Evolutionary conservation across 1,140 invertebrate genomes (phyloP).

Genomic region (Elymnias hypermnestra): DNA sequence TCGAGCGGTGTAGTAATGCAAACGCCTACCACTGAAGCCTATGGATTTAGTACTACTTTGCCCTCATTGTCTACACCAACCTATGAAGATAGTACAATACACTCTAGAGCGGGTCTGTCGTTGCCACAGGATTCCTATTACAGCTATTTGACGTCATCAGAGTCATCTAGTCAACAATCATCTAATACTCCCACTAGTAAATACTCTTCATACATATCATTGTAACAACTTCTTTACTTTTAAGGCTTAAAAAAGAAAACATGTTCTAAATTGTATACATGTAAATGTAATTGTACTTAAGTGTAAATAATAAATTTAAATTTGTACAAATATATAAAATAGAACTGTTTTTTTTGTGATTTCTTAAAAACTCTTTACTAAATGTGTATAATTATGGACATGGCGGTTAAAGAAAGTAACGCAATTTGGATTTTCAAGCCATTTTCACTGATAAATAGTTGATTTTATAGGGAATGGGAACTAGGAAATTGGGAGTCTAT

Average conservation of each 20-base stretch:
- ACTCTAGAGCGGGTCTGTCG: constrained; percentile 30
- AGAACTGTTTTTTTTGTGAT: too few relatives aligned
- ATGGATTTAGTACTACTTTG: constrained; percentile 40
- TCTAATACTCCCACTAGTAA: constrained; percentile 33
- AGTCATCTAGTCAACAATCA: constrained; percentile 35
- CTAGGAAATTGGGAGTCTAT: too few relatives aligned
- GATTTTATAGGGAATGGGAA: too few relatives aligned
- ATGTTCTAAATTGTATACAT: too few relatives aligned
- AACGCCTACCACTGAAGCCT: constrained; percentile 37
- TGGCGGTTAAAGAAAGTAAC: too few relatives aligned
- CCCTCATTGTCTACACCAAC: constrained; percentile 37
- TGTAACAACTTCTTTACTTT: constrained; percentile 24
- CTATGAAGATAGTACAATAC: constrained; percentile 48
- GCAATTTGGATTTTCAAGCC: too few relatives aligned
- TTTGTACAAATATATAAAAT: too few relatives aligned
- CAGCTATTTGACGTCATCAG: constrained; percentile 41
- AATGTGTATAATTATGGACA: too few relatives aligned
- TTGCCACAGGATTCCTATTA: constrained; percentile 54
- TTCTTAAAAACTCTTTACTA: too few relatives aligned
- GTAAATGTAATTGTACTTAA: too few relatives aligned
- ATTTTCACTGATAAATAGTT: too few relatives aligned
- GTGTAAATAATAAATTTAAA: too few relatives aligned
- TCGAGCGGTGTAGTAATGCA: constrained; percentile 41
- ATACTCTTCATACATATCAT: constrained; percentile 53
- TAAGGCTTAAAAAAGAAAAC: background rate